A percentile compares a stretch with the other conserved stretches of the same genome.
These are phyloP conservation scores for Nymphalis io DNA, from an alignment of 1,140 invertebrate species.

Conservation along the genomic window DNA sequence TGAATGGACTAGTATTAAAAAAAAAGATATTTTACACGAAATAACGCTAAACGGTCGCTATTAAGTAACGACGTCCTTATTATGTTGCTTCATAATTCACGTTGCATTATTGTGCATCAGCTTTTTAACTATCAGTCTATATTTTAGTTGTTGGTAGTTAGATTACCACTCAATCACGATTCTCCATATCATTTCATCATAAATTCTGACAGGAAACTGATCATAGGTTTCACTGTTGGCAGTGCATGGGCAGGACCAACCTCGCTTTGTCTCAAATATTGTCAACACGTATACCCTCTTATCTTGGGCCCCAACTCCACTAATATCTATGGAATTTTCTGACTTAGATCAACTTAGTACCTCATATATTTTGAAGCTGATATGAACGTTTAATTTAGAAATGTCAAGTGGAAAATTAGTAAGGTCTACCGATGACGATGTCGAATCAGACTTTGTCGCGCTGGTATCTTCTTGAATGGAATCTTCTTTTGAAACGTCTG, in stretches of 20 bases:
- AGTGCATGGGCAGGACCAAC: neutral
- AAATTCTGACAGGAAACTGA: neutral
- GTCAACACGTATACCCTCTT: neutral
- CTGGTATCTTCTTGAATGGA: constrained; percentile 37
- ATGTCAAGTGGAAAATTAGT: too few relatives aligned
- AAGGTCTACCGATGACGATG: constrained; percentile 8
- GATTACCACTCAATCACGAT: neutral
- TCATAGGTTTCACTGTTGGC: neutral
- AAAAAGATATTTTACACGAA: too few relatives aligned
- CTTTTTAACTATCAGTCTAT: constrained; percentile 5
- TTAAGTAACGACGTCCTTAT: too few relatives aligned
- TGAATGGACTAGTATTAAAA: too few relatives aligned
- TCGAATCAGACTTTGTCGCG: constrained; percentile 30
- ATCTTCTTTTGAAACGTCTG: constrained; percentile 57
- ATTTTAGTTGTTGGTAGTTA: neutral
- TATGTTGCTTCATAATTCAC: too few relatives aligned
- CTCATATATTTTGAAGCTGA: neutral
- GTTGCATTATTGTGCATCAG: neutral
- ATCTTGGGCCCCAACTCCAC: neutral
- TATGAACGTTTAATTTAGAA: neutral
- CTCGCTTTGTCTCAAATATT: too few relatives aligned
- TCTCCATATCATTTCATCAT: neutral
- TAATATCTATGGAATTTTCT: neutral
- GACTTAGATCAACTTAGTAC: neutral
- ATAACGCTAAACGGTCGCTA: too few relatives aligned